Conservation (phyloP, 2,113 vertebrate genomes). For the Channa maculata region DNA sequence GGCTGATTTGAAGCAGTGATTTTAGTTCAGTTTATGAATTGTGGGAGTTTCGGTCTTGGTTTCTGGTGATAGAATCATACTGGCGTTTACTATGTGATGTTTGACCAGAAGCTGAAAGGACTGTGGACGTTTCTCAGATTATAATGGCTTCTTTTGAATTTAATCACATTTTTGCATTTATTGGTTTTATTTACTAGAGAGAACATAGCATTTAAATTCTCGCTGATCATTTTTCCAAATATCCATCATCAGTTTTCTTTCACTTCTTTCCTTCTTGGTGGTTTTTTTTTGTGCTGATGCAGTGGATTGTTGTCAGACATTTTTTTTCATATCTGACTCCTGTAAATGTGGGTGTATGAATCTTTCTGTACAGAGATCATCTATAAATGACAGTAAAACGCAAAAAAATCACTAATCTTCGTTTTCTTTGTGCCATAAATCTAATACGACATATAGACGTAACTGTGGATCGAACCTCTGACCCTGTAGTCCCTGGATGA, state of each 20-base stretch:
- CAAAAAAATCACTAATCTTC: background rate
- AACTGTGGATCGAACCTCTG: too few species aligned
- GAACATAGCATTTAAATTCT: background rate
- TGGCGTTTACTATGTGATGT: background rate
- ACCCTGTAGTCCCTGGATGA: too few species aligned
- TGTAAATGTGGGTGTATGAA: constrained; percentile 36
- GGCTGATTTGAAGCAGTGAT: constrained; percentile 42
- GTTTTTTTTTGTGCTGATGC: background rate
- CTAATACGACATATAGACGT: too few species aligned
- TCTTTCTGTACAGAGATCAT: constrained; percentile 28
- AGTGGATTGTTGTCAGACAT: too few species aligned
- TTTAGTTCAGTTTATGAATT: background rate
- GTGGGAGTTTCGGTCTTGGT: background rate
- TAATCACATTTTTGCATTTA: background rate
- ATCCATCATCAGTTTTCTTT: background rate
- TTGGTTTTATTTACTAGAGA: background rate
- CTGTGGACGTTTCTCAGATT: background rate
- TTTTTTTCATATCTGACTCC: background rate
- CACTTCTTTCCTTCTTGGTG: background rate
- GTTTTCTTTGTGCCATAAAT: background rate
- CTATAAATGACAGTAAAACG: constrained; percentile 47
- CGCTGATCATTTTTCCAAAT: background rate
- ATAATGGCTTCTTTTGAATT: constrained; percentile 3
- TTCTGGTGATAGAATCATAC: background rate
- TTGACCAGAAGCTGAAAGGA: too few species aligned